These are phyloP conservation scores for Aphidius gifuensis DNA, from an alignment of 1,140 invertebrate genomes.

Conservation along the genomic window DNA sequence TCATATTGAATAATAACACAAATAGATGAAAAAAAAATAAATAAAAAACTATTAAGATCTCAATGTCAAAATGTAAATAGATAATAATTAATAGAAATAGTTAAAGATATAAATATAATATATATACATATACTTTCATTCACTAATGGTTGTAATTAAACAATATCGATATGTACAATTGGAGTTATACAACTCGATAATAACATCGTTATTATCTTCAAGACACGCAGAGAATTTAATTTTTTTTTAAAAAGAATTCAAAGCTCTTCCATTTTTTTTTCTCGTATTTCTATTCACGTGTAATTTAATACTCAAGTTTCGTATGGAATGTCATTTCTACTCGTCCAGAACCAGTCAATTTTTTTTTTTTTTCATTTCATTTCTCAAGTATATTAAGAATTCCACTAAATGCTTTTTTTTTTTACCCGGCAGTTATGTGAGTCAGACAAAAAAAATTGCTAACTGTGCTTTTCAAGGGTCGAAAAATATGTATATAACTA, in stretches of 20 bases:
- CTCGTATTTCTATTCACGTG: conserved; percentile 8
- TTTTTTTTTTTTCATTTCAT: conserved; percentile 14
- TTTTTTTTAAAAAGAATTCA: neutral
- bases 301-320: conserved; percentile 19
- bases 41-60: too few relatives aligned
- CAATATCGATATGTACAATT: neutral
- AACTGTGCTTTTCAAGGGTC: conserved; percentile 20
- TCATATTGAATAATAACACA: too few relatives aligned
- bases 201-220: neutral
- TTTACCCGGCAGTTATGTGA: conserved; percentile 2
- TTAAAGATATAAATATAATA: too few relatives aligned
- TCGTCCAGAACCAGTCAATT: conserved; percentile 16
- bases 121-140: too few relatives aligned
- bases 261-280: neutral
- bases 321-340: conserved; percentile 37
- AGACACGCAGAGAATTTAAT: conserved; percentile 5
- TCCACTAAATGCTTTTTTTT: conserved; percentile 30
- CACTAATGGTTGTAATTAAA: neutral
- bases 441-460: conserved; percentile 7
- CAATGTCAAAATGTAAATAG: too few relatives aligned
- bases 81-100: too few relatives aligned
- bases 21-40: too few relatives aligned
- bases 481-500: conserved; percentile 13
- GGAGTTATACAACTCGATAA: neutral
- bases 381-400: conserved; percentile 47